Conservation (phyloP, 2,113 vertebrate genomes). For the Oenanthe melanoleuca region DNA sequence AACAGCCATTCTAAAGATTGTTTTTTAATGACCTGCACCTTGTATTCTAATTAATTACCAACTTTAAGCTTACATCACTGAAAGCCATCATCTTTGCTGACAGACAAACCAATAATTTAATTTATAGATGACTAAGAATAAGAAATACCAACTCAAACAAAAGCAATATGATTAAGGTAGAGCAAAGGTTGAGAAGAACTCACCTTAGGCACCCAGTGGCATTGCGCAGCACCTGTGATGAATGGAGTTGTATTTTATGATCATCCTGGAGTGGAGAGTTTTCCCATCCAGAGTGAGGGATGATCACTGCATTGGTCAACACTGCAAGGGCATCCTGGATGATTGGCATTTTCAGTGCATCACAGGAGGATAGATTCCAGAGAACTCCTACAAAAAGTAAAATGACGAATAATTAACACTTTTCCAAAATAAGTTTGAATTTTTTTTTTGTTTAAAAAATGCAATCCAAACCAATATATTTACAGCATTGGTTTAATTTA, state of each 20-base stretch:
- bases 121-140: not conserved
- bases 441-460: accelerated
- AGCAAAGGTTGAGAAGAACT: constrained; percentile 16
- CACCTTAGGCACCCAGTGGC: constrained; percentile 98
- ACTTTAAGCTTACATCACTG: not conserved
- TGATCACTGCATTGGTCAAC: constrained; percentile 96
- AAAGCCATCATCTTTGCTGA: not conserved
- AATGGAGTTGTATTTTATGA: constrained; percentile 94
- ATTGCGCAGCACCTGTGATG: constrained; percentile 98
- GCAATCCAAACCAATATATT: not conserved
- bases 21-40: not conserved
- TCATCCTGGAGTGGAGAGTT: constrained; percentile 94
- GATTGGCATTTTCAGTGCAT: constrained; percentile 99
- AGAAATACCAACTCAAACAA: not conserved
- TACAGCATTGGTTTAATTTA: not conserved
- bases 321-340: constrained; percentile 98
- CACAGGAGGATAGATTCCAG: constrained; percentile 98
- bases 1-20: not conserved
- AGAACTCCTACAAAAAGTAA: constrained; percentile 84
- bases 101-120: not conserved
- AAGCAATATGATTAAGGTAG: not conserved
- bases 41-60: not conserved
- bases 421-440: not conserved
- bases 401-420: not conserved
- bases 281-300: constrained; percentile 96